Evolutionary conservation across 2,113 vertebrate genomes (phyloP), one percentile per base, ranked within the genome.

Genomic region (Lepus europaeus): DNA sequence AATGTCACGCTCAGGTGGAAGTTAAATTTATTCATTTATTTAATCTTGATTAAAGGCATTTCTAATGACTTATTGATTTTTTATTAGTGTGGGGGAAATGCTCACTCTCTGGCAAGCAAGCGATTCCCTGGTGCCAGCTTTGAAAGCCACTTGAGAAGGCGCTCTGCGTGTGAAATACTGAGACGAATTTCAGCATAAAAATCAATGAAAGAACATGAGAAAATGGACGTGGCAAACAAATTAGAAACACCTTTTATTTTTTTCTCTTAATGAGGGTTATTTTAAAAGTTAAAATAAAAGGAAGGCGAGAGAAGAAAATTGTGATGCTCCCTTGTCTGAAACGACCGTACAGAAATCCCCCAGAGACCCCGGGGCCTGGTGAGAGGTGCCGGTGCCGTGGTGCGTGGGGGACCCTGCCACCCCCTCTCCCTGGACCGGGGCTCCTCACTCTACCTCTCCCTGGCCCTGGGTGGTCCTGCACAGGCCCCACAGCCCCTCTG

Each of bases 51-150:
- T 95, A 91, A 93, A 94, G 91, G 82, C 79, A 69, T 89, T 78
- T 92, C 87, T 96, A 97, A 91, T 76, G 87, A 97, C 66, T 87
- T 95, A 96, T 83, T 93, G 97, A 93, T 94, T 92, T 95, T 95
- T 93, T 90, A 91, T 95, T 96, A 83, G 90, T 39, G 0, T 12
- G 19, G 61, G 78, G 45, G 69, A 9, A 7, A 39, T 20, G 17
- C 59, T 89, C 51, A 7, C 45, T 86, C 81, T 96, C 94, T 96
- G 96, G 93, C 89, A 94, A 93, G 74, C 51, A 27, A 39, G 33
- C 36, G 49, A 53, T 87, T 93, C 64, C 59, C 82, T 68, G 49
- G 64, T 95, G 91, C 69, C 82, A 74, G 51, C 16, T 86, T 89
- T 74, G 83, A 76, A 68, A 76, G 89, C 31, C 0, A 0, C 82